Evolutionary conservation across 2,797 vertebrate species (phyloP), one percentile per base, ranked within the genome.

Genomic region (Rhinichthys osculus): DNA sequence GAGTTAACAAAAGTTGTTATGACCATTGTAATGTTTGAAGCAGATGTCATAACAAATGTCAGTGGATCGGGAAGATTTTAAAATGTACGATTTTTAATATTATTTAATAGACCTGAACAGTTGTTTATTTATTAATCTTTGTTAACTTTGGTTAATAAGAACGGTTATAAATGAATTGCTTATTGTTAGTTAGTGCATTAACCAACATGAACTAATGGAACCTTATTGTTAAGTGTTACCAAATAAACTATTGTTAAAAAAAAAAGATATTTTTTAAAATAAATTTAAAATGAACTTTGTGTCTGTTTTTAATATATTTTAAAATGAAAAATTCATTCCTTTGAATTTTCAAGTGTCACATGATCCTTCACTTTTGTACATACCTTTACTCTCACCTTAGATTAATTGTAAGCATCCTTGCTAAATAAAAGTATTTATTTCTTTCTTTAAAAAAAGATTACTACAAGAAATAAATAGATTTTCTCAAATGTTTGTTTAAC

Each of bases 251-350:
- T 47, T 47, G 44, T 19, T 16, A 0, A 52, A 52, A 52, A 52
- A 19, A 7, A 19, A 0, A 52, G 0, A 50, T 27, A 0, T 50
- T 50, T 17, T 19, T 7, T 1, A 3, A 59, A 59, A 57, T 4
- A 9, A 3, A 23, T 23, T 10, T 19, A 54, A 54, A 21, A 21
- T 21, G 0, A 52, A 52, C 16, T 50, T 7, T 57, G 9, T 14
- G 59, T 64, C 59, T 2, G 0, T 27, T n/a, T 62, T 27, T 62
- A 5, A 62, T 62, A 27, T 11, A 52, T 52, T 27, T 62, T 4
- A 27, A 62, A 62, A 62, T 27, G 10, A 52, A 52, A 2, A 13
- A 57, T 57, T 2, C 5, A 27, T 62, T 27, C 10, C 59, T 27
- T 11, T 62, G 59, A 27, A 11, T n/a, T 23, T 54, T 54, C 7